Evolutionary conservation across 2,797 vertebrate genomes (phyloP).

Genomic region (Stomatorhinus walkeri): DNA sequence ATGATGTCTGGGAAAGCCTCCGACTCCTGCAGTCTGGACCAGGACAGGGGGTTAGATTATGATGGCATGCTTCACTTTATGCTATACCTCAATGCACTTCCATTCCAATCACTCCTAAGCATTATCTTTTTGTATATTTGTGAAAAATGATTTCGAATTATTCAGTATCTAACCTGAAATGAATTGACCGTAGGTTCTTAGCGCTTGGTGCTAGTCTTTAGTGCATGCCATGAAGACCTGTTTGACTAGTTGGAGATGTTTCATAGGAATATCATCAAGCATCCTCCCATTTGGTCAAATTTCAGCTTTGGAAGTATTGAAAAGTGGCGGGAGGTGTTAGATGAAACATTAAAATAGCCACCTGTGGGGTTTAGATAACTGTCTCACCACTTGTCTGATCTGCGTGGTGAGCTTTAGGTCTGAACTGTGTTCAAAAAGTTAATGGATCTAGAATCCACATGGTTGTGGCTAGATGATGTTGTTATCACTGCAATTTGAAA

Average conservation of each 20-base stretch:
- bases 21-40: not conserved
- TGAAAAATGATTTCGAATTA: not conserved
- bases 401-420: not conserved
- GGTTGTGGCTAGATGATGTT: not conserved
- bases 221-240: not conserved
- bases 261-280: not conserved
- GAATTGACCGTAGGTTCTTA: not conserved
- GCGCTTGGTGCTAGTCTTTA: not conserved
- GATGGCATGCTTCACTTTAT: not conserved
- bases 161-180: not conserved
- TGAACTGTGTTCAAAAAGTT: not conserved
- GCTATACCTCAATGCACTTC: not conserved
- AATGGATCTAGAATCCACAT: not conserved
- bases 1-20: not conserved
- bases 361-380: not conserved
- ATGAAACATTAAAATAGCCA: not conserved
- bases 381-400: not conserved
- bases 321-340: not conserved
- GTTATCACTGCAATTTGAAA: not conserved
- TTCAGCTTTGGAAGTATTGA: not conserved
- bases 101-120: not conserved
- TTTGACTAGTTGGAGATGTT: not conserved
- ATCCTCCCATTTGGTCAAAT: not conserved
- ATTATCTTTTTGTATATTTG: not conserved
- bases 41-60: not conserved